phyloP scores from a whole-genome alignment of 2,797 vertebrate species.

The Lagorchestes hirsutus region DNA sequence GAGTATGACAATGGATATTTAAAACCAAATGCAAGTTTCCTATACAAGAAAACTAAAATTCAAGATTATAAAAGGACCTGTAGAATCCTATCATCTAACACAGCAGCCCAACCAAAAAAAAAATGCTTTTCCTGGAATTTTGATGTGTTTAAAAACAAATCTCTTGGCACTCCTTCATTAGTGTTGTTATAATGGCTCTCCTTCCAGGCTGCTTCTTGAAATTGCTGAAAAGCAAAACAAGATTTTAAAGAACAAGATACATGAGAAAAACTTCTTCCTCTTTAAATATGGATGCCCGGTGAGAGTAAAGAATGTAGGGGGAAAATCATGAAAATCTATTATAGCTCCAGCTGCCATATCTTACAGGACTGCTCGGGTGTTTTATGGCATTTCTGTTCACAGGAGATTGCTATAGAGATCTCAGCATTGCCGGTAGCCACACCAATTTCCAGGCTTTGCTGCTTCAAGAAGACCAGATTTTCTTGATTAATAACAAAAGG shows the following conservation, averaged over 20 bases:
- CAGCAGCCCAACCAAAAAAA: constrained; percentile 49
- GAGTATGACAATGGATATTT: constrained; percentile 52
- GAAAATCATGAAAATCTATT: constrained; percentile 70
- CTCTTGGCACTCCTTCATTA: constrained; percentile 63
- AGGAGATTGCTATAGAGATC: constrained; percentile 83
- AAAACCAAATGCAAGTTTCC: constrained; percentile 74
- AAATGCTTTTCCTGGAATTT: constrained; percentile 66
- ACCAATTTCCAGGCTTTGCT: constrained; percentile 84
- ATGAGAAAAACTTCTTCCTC: constrained; percentile 64
- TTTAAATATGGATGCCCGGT: constrained; percentile 58
- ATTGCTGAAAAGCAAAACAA: constrained; percentile 72
- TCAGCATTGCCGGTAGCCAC: constrained; percentile 81
- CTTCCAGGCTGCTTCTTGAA: constrained; percentile 70
- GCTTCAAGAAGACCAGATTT: constrained; percentile 89
- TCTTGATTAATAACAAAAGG: constrained; percentile 92
- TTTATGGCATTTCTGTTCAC: constrained; percentile 78
- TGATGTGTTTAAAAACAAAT: constrained; percentile 54
- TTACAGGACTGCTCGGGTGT: constrained; percentile 47
- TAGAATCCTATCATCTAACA: constrained; percentile 72
- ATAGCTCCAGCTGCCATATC: constrained; percentile 30
- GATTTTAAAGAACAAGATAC: constrained; percentile 65
- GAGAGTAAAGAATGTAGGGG: constrained; percentile 58
- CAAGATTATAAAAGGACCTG: constrained; percentile 69
- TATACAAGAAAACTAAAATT: constrained; percentile 67
- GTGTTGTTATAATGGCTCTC: constrained; percentile 57